Percentiles rank a stretch among this genome's conserved stretches.
Conservation (phyloP, 2,797 vertebrate species). For the Bryconaethiops microstoma region DNA sequence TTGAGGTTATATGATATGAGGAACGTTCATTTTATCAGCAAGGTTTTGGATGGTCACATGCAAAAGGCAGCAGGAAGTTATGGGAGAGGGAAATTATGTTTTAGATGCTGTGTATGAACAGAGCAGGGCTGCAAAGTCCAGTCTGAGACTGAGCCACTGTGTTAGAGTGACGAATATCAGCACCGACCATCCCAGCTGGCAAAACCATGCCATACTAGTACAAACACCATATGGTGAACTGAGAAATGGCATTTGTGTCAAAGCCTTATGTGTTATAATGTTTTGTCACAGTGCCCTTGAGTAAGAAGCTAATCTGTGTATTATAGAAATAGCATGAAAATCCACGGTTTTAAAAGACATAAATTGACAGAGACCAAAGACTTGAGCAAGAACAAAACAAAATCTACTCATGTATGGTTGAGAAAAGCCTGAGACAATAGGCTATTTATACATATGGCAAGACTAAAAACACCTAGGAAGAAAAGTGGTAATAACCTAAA, state of each 20-base stretch:
- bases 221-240: constrained; percentile 18
- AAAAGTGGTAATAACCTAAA: no score
- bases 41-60: background rate
- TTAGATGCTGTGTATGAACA: background rate
- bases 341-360: background rate
- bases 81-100: background rate
- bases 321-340: background rate
- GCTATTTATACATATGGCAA: background rate
- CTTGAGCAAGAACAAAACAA: no score
- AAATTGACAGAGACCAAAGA: no score
- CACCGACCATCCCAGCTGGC: background rate
- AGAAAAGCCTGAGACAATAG: no score
- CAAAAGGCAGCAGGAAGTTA: background rate
- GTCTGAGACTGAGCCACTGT: background rate
- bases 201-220: background rate
- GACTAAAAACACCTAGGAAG: no score
- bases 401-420: no score
- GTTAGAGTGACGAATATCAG: background rate
- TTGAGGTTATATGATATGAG: no score
- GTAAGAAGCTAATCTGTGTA: background rate
- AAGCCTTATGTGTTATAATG: constrained; percentile 2
- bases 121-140: background rate
- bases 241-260: constrained; percentile 3
- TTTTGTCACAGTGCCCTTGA: background rate
- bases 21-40: no score